Conservation (phyloP, 2,113 vertebrate genomes). For the Spilogale gracilis region DNA sequence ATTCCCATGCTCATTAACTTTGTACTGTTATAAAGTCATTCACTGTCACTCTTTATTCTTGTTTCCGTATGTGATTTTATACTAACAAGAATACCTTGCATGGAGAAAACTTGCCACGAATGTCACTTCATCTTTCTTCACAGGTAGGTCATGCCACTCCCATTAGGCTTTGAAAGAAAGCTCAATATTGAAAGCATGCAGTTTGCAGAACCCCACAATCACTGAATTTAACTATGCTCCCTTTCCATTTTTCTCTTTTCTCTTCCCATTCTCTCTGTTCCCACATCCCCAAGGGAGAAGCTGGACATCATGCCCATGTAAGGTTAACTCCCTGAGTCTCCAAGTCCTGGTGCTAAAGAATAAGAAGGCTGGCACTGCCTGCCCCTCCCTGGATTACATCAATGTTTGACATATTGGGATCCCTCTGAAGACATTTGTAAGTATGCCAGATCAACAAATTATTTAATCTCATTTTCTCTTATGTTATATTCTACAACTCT, state of each 20-base stretch:
- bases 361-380: too few relatives aligned
- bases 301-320: background rate
- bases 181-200: slow-evolving; percentile 10
- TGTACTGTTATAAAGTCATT: slow-evolving; percentile 58
- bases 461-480: background rate
- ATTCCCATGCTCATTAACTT: slow-evolving; percentile 67
- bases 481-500: background rate
- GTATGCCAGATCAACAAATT: background rate
- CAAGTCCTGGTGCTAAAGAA: too few relatives aligned
- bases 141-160: background rate
- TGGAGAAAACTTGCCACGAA: background rate
- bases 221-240: background rate
- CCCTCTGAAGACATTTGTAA: background rate
- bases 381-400: background rate
- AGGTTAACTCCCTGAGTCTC: too few relatives aligned
- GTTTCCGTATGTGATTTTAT: slow-evolving; percentile 42
- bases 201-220: background rate
- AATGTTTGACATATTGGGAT: background rate
- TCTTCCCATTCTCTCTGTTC: background rate
- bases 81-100: slow-evolving; percentile 48
- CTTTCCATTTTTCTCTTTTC: background rate
- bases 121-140: background rate
- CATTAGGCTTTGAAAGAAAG: slow-evolving; percentile 42
- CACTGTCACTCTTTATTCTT: slow-evolving; percentile 62
- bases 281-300: background rate